Evolutionary conservation across 2,113 vertebrate genomes (phyloP), one percentile per base, ranked within the genome.

Genomic region (Ciconia boyciana): DNA sequence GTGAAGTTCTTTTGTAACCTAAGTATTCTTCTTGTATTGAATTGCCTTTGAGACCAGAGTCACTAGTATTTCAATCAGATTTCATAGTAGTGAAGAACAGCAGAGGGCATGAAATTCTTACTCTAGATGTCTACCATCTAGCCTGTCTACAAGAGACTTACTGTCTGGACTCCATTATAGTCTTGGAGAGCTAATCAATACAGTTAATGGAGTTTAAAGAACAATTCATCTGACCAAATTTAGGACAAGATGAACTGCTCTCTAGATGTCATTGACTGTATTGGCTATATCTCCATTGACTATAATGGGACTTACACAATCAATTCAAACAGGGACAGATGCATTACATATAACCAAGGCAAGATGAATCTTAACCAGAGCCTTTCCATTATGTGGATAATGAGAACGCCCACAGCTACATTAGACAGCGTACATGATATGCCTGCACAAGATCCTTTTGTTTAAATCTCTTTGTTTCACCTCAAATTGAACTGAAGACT

Each of bases 191-290:
- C 15, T 87, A 94, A 96, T 95, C 93, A 95, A 82, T 96, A 68
- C 13, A 52, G 39, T 84, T 93, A 97, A 89, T 91, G 44, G 46
- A 87, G 65, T 94, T 96, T 89, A 96, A 91, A 93, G 89, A 94
- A 87, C 69, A 93, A 83, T 82, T 95, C 48, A 87, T 76, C 81
- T 75, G 48, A 82, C 57, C 74, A 91, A 87, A 94, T 79, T 91
- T 76, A 87, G 57, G 89, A 87, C 57, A 87, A 92, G 74, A 87
- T 20, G 28, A 93, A 85, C 74, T 85, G 48, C n/a, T 87, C 41
- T 94, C 39, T 78, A 60, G 57, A 61, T 57, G 57, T 31, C 74
- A 89, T 85, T 89, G 93, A 93, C 61, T 76, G 16, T 84, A 78
- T 93, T 94, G 55, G 81, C 34, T 82, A 22, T 62, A 51, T 68